phyloP scores from a whole-genome alignment of 2,888 invertebrate species.

The Nebria brevicollis region DNA sequence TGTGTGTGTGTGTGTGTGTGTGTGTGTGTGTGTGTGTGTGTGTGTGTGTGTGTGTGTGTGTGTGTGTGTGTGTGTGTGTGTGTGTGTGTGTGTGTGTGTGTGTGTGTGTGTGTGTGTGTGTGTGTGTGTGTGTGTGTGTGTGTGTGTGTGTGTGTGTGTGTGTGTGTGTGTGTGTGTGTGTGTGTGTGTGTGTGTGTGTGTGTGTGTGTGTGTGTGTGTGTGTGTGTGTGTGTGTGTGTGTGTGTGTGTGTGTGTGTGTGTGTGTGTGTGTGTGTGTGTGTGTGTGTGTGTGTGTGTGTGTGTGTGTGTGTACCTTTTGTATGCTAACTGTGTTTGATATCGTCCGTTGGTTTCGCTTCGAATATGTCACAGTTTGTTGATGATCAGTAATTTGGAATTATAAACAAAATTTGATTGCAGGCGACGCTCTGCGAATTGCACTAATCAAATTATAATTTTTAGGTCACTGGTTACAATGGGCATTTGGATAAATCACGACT shows the following conservation, averaged over 20 bases:
- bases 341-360: neutral
- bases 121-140: slow-evolving; percentile 8
- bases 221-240: slow-evolving; percentile 8
- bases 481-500: neutral
- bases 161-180: slow-evolving; percentile 8
- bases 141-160: slow-evolving; percentile 8
- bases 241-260: slow-evolving; percentile 8
- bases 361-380: neutral
- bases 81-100: slow-evolving; percentile 8
- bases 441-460: neutral
- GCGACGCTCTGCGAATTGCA: neutral
- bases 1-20: slow-evolving; percentile 8
- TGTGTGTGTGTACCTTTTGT: neutral
- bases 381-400: neutral
- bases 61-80: slow-evolving; percentile 8
- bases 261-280: slow-evolving; percentile 8
- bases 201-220: slow-evolving; percentile 8
- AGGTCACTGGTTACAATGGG: neutral
- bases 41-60: slow-evolving; percentile 8
- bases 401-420: slow-evolving; percentile 1
- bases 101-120: slow-evolving; percentile 8
- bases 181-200: slow-evolving; percentile 8
- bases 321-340: neutral
- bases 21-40: slow-evolving; percentile 8
- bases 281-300: slow-evolving; percentile 2